Evolutionary conservation across 2,888 invertebrate genomes (phyloP).

Genomic region (Bimastos eiseni): DNA sequence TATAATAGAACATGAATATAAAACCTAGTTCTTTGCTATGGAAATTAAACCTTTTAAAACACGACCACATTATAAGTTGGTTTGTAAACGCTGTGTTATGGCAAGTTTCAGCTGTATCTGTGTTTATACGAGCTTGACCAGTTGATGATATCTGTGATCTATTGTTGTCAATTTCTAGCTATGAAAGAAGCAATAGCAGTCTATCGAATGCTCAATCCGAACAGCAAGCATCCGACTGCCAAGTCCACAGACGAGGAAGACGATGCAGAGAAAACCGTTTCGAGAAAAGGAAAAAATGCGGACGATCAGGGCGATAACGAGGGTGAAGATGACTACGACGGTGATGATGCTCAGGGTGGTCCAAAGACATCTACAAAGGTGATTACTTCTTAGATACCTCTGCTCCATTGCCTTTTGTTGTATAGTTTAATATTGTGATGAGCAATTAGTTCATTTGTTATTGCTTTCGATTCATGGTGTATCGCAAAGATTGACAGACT

Average conservation of each 20-base stretch:
- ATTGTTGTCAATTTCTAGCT: constrained; percentile 25
- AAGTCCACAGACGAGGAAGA: constrained; percentile 14
- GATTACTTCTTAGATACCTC: not conserved
- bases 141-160: not conserved
- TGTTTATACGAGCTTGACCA: too few relatives aligned
- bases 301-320: constrained; percentile 17
- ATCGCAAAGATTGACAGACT: too few relatives aligned
- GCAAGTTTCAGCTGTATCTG: too few relatives aligned
- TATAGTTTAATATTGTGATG: not conserved
- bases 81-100: too few relatives aligned
- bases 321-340: constrained; percentile 10
- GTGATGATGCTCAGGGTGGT: constrained; percentile 29
- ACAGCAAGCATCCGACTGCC: not conserved
- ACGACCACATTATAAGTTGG: too few relatives aligned
- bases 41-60: too few relatives aligned
- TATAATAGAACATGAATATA: too few relatives aligned
- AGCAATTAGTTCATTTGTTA: too few relatives aligned
- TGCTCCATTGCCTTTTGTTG: not conserved
- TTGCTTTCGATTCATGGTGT: too few relatives aligned
- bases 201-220: constrained; percentile 27
- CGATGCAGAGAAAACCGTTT: not conserved
- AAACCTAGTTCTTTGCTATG: too few relatives aligned
- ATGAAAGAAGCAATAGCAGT: constrained; percentile 34
- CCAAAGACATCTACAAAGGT: not conserved
- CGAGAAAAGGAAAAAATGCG: not conserved